Evolutionary conservation across 1,140 invertebrate species (phyloP), one percentile per base, ranked within the genome.

Genomic region (Chlorops oryzae): DNA sequence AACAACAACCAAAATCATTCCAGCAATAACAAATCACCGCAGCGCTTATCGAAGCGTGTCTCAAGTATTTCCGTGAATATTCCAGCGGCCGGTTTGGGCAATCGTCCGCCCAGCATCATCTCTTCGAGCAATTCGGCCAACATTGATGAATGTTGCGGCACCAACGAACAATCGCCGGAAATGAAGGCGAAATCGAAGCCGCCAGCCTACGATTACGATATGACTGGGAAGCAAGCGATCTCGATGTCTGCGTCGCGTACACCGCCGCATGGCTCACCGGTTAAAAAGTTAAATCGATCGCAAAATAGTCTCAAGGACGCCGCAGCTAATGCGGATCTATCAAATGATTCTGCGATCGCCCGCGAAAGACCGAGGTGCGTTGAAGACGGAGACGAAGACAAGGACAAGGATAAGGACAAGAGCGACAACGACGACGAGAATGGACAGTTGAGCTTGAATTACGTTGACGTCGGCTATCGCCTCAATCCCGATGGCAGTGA

Each of bases 91-190:
- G 80, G 80, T 35, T 56, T 82, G 21, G 80, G 79, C 23, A 78
- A 78, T 47, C 73, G 80, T 17, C 68, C 70, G 5, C 58, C 73
- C 15, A 74, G 77, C 55, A 76, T 79, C 34, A 75, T 78, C 4
- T 74, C 74, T 17, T 80, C 79, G 39, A 22, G 35, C 15, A 41
- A 22, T 7, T 43, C 44, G 13, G 61, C 60, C 7, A 42, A 55
- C 43, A 79, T 77, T 23, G 77, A 74, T 3, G 81, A 83, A 61
- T 81, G 82, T 66, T 80, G 81, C 17, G 80, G 80, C 6, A 81
- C 81, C 67, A 81, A 81, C 62, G 81, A 82, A 63, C 78, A 79
- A 10, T 78, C 75, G 45, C 79, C 80, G 0, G 80, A 82, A 63
- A 75, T 82, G 49, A 80, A 80, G 66, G 80, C 80, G 45, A 77